A percentile compares a stretch with the other conserved stretches of the same genome.
These are phyloP conservation scores for Polydrusus tereticollis DNA, from an alignment of 2,888 invertebrate species.

Conservation along the genomic window DNA sequence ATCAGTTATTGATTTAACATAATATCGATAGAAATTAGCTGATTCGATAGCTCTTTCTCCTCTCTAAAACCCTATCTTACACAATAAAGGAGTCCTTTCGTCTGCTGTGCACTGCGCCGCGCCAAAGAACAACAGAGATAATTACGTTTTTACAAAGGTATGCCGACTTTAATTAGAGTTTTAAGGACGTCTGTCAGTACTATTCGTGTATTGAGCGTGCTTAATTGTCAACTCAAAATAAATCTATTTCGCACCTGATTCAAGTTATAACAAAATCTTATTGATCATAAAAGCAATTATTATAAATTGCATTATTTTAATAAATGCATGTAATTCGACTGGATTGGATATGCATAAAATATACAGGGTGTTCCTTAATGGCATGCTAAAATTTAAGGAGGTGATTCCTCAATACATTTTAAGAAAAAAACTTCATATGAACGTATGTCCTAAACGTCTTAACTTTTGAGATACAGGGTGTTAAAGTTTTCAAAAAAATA, in stretches of 20 bases:
- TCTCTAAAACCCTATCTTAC: neutral
- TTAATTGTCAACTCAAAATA: neutral
- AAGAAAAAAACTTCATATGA: too few species aligned
- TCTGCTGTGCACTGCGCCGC: constrained; percentile 31
- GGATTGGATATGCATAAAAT: too few species aligned
- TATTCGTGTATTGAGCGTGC: constrained; percentile 1
- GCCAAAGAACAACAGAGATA: constrained; percentile 34
- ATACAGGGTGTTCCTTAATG: too few species aligned
- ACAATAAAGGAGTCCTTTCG: constrained; percentile 37
- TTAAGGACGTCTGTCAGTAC: constrained; percentile 15
- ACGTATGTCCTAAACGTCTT: too few species aligned
- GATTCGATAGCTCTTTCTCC: constrained; percentile 3
- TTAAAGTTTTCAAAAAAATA: too few species aligned
- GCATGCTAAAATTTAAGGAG: too few species aligned
- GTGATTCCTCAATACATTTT: too few species aligned
- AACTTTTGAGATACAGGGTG: too few species aligned
- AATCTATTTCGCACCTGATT: neutral
- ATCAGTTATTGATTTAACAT: too few species aligned
- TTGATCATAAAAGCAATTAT: too few species aligned
- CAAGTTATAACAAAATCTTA: neutral
- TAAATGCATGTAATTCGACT: too few species aligned
- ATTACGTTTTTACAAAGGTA: constrained; percentile 40
- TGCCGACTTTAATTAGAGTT: constrained; percentile 45
- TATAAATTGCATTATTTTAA: too few species aligned
- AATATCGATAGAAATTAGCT: neutral